Evolutionary conservation across 2,797 vertebrate genomes (phyloP).

Genomic region (Picus viridis): DNA sequence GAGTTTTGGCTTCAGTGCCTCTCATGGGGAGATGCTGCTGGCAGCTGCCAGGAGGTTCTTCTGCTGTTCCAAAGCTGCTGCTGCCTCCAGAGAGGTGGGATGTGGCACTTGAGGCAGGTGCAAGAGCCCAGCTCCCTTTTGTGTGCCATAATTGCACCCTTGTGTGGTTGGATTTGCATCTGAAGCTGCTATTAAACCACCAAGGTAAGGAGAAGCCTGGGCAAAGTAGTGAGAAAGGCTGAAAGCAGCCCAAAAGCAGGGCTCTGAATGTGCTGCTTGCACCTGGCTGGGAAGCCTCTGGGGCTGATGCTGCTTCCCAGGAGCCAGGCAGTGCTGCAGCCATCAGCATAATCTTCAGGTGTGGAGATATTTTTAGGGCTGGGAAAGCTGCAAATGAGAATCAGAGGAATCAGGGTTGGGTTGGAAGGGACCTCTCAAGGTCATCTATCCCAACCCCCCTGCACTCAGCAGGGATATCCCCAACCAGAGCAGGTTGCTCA

Average conservation of each 20-base stretch:
- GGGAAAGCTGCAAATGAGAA: not conserved
- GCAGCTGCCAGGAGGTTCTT: not conserved
- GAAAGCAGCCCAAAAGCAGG: conserved; percentile 47
- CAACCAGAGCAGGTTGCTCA: too few relatives aligned
- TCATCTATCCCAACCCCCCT: too few relatives aligned
- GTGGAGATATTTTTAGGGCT: not conserved
- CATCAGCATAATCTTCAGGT: not conserved
- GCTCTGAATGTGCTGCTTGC: conserved; percentile 47
- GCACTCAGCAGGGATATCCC: too few relatives aligned
- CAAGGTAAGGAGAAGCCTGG: conserved; percentile 25
- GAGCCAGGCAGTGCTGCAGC: conserved; percentile 19
- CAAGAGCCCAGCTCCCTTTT: conserved; percentile 27
- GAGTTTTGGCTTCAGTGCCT: not conserved
- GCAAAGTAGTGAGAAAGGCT: conserved; percentile 30
- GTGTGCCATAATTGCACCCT: conserved; percentile 7
- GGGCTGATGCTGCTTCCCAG: not conserved
- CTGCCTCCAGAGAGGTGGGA: not conserved
- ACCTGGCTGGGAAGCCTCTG: not conserved
- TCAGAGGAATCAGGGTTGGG: too few relatives aligned
- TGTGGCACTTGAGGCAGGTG: not conserved
- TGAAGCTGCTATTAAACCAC: conserved; percentile 56
- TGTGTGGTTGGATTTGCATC: conserved; percentile 70
- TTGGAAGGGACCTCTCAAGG: too few relatives aligned
- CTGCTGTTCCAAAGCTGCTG: not conserved
- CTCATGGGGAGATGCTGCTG: not conserved